A percentile compares a stretch with the other conserved stretches of the same genome.
These are phyloP conservation scores for Epistrophella euchroma DNA, from an alignment of 2,888 invertebrate species.

Conservation along the genomic window DNA sequence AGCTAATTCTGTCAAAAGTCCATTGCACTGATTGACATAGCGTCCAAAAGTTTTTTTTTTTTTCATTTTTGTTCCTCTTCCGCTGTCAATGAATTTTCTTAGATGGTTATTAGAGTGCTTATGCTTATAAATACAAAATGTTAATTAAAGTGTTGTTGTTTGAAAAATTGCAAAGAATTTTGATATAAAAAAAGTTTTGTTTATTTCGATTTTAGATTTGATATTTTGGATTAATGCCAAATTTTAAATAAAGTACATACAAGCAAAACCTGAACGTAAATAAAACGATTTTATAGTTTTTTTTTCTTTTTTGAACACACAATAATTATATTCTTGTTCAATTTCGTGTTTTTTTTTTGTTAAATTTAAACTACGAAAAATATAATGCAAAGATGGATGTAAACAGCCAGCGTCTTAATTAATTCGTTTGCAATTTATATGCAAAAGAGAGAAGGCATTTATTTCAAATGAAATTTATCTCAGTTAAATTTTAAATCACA, in stretches of 20 bases:
- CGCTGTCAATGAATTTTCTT: slow-evolving; percentile 48
- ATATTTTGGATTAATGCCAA: slow-evolving; percentile 54
- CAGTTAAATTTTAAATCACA: not conserved
- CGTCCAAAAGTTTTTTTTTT: not conserved
- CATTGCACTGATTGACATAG: slow-evolving; percentile 44
- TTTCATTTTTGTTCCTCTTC: slow-evolving; percentile 2
- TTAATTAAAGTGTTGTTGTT: slow-evolving; percentile 48
- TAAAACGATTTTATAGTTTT: slow-evolving; percentile 16
- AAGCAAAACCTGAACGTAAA: not conserved
- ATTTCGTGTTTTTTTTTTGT: slow-evolving; percentile 27
- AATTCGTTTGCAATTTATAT: slow-evolving; percentile 54
- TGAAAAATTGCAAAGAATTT: slow-evolving; percentile 47
- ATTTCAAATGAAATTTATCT: slow-evolving; percentile 16
- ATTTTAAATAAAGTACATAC: slow-evolving; percentile 11
- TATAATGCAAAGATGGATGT: slow-evolving; percentile 46
- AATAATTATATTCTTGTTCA: not conserved
- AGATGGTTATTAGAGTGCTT: slow-evolving; percentile 4
- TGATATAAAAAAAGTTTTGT: slow-evolving; percentile 14
- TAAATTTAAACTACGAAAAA: slow-evolving; percentile 47
- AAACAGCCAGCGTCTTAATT: slow-evolving; percentile 61
- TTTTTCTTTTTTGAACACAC: not conserved
- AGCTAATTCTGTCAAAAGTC: slow-evolving; percentile 29
- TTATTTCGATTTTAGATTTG: not conserved
- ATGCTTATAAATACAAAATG: slow-evolving; percentile 42
- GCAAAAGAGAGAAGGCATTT: slow-evolving; percentile 2